Base-by-base conservation (phyloP, 2,113 vertebrate genomes). In the Cyprinus carpio region DNA sequence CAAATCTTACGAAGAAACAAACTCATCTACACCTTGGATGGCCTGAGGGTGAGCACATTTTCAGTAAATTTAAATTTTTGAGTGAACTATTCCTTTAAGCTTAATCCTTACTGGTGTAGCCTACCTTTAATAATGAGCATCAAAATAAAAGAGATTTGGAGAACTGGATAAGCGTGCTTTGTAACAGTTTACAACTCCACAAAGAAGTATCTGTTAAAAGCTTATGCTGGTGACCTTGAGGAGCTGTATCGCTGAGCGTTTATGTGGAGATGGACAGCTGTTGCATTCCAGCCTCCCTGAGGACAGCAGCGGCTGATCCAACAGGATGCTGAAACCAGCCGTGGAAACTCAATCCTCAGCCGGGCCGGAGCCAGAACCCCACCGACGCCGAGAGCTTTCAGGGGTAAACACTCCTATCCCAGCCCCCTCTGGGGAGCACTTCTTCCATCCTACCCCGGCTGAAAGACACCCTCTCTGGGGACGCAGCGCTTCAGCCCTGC, bases 261-360 rank as follows among this genome's bases (percentile, higher is more conserved):
- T 62, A 84, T 84, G 49, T 51, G 65, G 37, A 71, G 75, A 72
- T 23, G 46, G 62, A 56, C 18, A 77, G 20, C 64, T 56, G 75
- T 77, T 40, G 25, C 62, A 40, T 11, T 71, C 84, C 18, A 34
- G 9, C 46, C 29, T 85, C 94, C 92, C 93, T 88, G 89, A 91
- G 92, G 93, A 89, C 87, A 90, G 31, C 31, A 43, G 71, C 23
- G 71, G 71, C 69, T 72, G 34, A 72, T 91, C 91, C 92, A 90
- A 91, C 92, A 90, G 92, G 92, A 92, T 69, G 16, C 92, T 90
- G 93, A 92, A 94, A 92, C 93, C 94, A 93, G 92, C 92, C 90
- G 91, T 91, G 86, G 94, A 94, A 95, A 94, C 93, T 92, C 90
- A 93, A 95, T 94, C 93, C 87, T 82, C 92, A 94, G 94, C 93